Conservation (phyloP, 1,140 invertebrate genomes). For the Drosophila aff. region DNA sequence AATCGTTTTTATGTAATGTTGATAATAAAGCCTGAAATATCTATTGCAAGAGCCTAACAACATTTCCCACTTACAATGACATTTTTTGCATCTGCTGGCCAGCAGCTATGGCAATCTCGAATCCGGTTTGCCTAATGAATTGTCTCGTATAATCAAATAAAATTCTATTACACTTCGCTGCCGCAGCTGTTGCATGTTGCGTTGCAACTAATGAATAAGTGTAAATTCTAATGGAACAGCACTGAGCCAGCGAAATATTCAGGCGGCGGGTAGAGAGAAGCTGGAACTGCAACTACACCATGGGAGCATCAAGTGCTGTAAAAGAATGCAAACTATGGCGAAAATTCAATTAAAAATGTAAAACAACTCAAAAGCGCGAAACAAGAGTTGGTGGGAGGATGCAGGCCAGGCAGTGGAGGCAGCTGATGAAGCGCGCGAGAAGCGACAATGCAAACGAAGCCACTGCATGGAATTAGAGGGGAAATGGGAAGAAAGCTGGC, state of each 20-base stretch:
- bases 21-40: not conserved
- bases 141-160: constrained; percentile 72
- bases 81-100: constrained; percentile 38
- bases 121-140: constrained; percentile 62
- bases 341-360: constrained; percentile 84
- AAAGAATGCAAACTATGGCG: constrained; percentile 80
- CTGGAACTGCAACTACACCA: constrained; percentile 3
- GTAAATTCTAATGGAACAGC: constrained; percentile 81
- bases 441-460: constrained; percentile 79
- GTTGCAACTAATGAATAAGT: constrained; percentile 80
- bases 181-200: constrained; percentile 76
- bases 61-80: constrained; percentile 9
- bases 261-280: not conserved
- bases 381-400: constrained; percentile 13
- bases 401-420: constrained; percentile 2
- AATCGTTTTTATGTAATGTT: not conserved
- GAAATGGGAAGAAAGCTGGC: constrained; percentile 1
- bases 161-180: constrained; percentile 66
- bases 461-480: constrained; percentile 76
- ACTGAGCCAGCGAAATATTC: constrained; percentile 46
- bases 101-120: constrained; percentile 1
- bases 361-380: constrained; percentile 77
- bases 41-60: not conserved
- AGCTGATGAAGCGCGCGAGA: constrained; percentile 66
- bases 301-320: constrained; percentile 41